Evolutionary conservation across 2,888 invertebrate species (phyloP).

Genomic region (Dicycla oo): DNA sequence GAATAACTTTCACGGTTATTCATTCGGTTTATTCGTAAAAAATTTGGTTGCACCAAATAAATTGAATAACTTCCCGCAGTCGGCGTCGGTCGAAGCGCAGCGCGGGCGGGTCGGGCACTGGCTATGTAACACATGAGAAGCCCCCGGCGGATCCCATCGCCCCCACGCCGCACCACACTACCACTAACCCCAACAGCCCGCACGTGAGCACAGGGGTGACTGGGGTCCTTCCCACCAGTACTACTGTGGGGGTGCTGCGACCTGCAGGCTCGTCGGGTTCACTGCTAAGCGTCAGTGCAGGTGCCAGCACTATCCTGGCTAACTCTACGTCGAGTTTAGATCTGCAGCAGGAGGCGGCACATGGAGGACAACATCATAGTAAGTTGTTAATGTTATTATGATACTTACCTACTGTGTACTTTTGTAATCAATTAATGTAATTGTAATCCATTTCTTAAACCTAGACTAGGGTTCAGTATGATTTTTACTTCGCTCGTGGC

Average conservation of each 20-base stretch:
- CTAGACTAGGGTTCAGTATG: background rate
- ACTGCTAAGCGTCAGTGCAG: slow-evolving; percentile 89
- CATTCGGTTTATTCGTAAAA: background rate
- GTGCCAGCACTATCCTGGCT: slow-evolving; percentile 91
- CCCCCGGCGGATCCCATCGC: slow-evolving; percentile 50
- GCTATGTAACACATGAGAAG: slow-evolving; percentile 72
- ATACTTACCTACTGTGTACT: no score
- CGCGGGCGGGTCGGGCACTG: slow-evolving; percentile 65
- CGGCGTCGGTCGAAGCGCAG: slow-evolving; percentile 76
- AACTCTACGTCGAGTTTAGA: slow-evolving; percentile 87
- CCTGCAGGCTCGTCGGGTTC: slow-evolving; percentile 75
- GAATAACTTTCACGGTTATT: background rate
- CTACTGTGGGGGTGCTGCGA: slow-evolving; percentile 33
- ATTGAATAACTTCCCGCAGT: slow-evolving; percentile 30
- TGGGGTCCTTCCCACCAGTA: background rate
- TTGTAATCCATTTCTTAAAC: background rate
- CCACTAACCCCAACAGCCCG: slow-evolving; percentile 44
- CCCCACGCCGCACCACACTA: slow-evolving; percentile 21
- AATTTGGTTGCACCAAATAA: no score
- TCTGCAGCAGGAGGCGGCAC: slow-evolving; percentile 65
- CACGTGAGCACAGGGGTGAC: slow-evolving; percentile 35
- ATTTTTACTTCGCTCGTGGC: background rate
- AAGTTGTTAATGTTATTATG: no score
- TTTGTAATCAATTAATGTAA: background rate
- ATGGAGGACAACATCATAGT: slow-evolving; percentile 38